Conservation (phyloP, 2,888 invertebrate species). For the Hypselothyrea guttata region DNA sequence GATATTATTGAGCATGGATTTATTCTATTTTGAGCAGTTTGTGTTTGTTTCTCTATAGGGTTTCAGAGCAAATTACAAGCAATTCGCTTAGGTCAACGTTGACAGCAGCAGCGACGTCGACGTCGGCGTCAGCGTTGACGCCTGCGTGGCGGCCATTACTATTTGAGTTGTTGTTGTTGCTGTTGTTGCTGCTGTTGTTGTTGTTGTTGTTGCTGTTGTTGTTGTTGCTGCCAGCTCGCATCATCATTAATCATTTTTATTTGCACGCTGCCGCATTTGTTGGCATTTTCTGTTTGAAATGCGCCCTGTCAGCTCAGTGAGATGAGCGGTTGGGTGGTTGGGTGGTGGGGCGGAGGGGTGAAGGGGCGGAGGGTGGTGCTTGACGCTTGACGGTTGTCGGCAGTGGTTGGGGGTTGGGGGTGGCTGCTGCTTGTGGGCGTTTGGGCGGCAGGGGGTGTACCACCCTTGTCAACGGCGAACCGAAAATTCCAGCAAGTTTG, state of each 20-base stretch:
- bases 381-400: no score
- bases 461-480: constrained; percentile 65
- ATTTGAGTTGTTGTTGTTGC: constrained; percentile 14
- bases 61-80: constrained; percentile 35
- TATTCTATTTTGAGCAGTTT: no score
- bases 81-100: constrained; percentile 27
- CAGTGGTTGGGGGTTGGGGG: no score
- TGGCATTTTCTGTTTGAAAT: constrained; percentile 72
- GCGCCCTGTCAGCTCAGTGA: constrained; percentile 47
- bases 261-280: constrained; percentile 77
- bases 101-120: constrained; percentile 19
- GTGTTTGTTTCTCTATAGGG: constrained; percentile 14
- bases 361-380: constrained; percentile 27
- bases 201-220: constrained; percentile 42
- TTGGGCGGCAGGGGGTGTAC: constrained; percentile 38
- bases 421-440: no score
- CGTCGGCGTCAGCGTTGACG: constrained; percentile 50
- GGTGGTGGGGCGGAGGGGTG: constrained; percentile 8
- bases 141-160: constrained; percentile 70
- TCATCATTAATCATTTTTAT: constrained; percentile 80
- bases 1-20: no score
- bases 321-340: constrained; percentile 4
- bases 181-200: constrained; percentile 29
- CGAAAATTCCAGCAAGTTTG: constrained; percentile 65
- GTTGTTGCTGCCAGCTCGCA: constrained; percentile 61